Evolutionary conservation across 2,113 vertebrate species (phyloP).

Genomic region (Dissostichus mawsoni): DNA sequence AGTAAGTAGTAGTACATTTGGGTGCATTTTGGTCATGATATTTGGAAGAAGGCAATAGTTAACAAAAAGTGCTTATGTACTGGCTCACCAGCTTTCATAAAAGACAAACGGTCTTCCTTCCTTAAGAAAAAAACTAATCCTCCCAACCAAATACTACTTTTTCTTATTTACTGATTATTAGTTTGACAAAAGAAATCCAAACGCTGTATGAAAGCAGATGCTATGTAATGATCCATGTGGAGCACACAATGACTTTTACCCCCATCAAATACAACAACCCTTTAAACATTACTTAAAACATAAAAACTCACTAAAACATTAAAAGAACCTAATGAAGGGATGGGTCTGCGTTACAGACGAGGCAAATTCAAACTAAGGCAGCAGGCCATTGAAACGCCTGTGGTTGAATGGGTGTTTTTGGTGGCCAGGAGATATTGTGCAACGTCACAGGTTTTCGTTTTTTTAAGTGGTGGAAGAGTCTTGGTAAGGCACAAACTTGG

Average conservation of each 20-base stretch:
- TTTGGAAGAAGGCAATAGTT: slow-evolving; percentile 39
- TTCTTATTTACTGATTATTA: not conserved
- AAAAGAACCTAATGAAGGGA: slow-evolving; percentile 29
- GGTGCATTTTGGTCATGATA: not conserved
- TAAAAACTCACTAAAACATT: slow-evolving; percentile 61
- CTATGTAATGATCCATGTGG: not conserved
- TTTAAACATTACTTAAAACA: slow-evolving; percentile 52
- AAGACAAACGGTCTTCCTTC: slow-evolving; percentile 13
- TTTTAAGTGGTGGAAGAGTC: slow-evolving; percentile 78
- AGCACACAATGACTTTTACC: not conserved
- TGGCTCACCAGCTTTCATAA: slow-evolving; percentile 10
- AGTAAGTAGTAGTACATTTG: not conserved
- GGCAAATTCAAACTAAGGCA: slow-evolving; percentile 39
- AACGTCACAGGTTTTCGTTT: not conserved
- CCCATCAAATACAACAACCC: not conserved
- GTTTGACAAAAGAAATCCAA: slow-evolving; percentile 16
- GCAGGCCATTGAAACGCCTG: slow-evolving; percentile 6
- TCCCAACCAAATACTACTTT: not conserved
- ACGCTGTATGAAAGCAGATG: slow-evolving; percentile 27
- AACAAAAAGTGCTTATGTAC: slow-evolving; percentile 47
- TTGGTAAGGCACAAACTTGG: slow-evolving; percentile 91
- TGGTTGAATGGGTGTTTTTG: not conserved
- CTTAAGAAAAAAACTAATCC: not conserved
- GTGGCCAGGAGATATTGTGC: not conserved
- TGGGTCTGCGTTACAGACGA: slow-evolving; percentile 9